Base-by-base conservation (phyloP, 2,888 invertebrate genomes). In the Cerceris rybyensis region DNA sequence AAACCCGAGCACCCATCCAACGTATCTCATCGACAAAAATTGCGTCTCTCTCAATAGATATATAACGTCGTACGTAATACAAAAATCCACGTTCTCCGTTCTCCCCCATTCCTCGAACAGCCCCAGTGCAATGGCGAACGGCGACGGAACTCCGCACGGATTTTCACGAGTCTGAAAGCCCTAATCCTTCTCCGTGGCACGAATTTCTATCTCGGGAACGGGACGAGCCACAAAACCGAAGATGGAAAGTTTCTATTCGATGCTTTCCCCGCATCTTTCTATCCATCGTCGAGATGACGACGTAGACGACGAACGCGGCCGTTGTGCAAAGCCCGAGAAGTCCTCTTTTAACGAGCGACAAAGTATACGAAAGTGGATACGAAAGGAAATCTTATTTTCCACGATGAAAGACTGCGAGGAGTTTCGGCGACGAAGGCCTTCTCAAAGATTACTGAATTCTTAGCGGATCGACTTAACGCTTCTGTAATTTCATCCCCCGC, bases 111-210 rank as follows among this genome's bases (percentile, higher is more conserved):
- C 7, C 63, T 9, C 54, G 54, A 63, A 42, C 57, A 42, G 16
- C 61, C 61, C 46, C 39, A 28, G 58, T n/a, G 69, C 46, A 75
- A 77, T 65, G 64, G 43, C 39, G 41, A 43, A 17, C 50, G 11
- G 28, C 42, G 75, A 66, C 75, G 54, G 67, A 59, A 64, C 54
- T 70, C 58, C 43, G 49, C 28, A 28, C n/a, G 70, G 74, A 74
- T 70, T 78, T 78, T 57, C 61, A 54, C 50, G 59, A 63, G 75
- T 68, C 41, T 42, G 80, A 75, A 75, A 69, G 49, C 57, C 75
- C 41, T 80, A 78, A 80, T 80, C 80, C 72, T 8, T 43, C 16
- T 41, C 7, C 28, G 14, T 6, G 7, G 13, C n/a, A n/a, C 43
- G 39, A 13, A 55, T n/a, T 55, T 61, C 74, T 70, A 80, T 74